A percentile compares a stretch with the other conserved stretches of the same genome.
Conservation (phyloP, 2,888 invertebrate genomes). For the Torymus auratus region DNA sequence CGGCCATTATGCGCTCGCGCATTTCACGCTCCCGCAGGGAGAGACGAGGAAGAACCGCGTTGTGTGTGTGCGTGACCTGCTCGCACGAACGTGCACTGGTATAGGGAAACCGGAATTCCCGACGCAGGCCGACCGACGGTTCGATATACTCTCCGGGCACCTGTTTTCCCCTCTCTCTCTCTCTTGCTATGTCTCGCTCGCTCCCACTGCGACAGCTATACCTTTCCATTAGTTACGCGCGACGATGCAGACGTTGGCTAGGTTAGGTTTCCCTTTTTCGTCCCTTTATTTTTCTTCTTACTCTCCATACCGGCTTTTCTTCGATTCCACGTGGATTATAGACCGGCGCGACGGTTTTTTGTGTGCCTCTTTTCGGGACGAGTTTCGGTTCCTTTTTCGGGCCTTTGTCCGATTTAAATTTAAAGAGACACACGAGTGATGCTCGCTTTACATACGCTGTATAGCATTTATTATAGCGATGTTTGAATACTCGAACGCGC, state of each 20-base stretch:
- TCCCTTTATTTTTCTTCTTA: no score
- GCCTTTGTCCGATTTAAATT: slow-evolving; percentile 19
- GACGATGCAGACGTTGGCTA: slow-evolving; percentile 12
- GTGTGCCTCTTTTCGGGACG: neutral
- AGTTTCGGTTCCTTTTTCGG: neutral
- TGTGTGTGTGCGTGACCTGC: slow-evolving; percentile 51
- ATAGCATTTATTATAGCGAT: no score
- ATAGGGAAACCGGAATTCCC: slow-evolving; percentile 61
- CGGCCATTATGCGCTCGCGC: slow-evolving; percentile 58
- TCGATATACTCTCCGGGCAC: slow-evolving; percentile 49
- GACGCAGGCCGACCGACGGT: slow-evolving; percentile 36
- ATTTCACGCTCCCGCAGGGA: slow-evolving; percentile 15
- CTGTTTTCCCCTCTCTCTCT: slow-evolving; percentile 36
- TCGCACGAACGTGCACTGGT: slow-evolving; percentile 29
- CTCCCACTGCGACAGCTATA: neutral
- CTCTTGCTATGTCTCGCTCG: neutral
- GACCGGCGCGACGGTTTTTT: slow-evolving; percentile 1
- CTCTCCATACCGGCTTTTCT: neutral
- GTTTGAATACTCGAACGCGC: no score
- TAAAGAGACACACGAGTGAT: slow-evolving; percentile 22
- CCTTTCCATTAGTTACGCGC: slow-evolving; percentile 43
- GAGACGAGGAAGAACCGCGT: neutral
- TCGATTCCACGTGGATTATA: slow-evolving; percentile 41
- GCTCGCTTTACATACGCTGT: no score
- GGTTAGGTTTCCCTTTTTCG: neutral